Percentiles rank a stretch among this genome's conserved stretches.
phyloP scores from a whole-genome alignment of 1,140 invertebrate genomes.

The Aphaenogaster rudis region DNA sequence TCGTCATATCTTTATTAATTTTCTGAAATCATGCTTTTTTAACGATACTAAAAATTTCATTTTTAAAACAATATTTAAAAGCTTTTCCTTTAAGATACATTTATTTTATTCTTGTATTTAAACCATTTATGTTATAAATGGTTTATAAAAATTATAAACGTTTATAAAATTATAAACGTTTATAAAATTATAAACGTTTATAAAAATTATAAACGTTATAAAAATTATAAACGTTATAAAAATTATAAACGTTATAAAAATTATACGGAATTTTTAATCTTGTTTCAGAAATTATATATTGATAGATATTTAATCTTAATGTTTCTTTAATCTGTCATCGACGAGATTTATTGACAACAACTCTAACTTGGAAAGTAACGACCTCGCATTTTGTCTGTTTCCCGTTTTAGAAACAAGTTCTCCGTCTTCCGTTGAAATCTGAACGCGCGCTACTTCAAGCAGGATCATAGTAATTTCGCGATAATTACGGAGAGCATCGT shows the following conservation, averaged over 20 bases:
- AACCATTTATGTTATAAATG: not conserved
- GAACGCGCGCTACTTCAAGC: not conserved
- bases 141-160: too few species aligned
- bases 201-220: not conserved
- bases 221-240: not conserved
- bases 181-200: too few species aligned
- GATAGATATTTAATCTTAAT: not conserved
- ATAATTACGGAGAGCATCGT: conserved; percentile 20
- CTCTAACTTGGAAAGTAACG: not conserved
- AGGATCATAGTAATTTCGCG: conserved; percentile 22
- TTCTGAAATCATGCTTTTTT: not conserved
- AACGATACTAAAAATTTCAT: not conserved
- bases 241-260: not conserved
- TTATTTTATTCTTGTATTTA: not conserved
- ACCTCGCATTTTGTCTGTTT: not conserved
- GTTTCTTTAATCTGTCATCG: not conserved
- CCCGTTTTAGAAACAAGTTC: not conserved
- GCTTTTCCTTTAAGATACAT: not conserved
- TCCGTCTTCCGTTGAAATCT: conserved; percentile 7
- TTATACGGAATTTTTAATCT: not conserved
- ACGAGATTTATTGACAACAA: not conserved
- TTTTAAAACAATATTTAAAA: not conserved
- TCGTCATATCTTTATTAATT: not conserved
- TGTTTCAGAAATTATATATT: not conserved
- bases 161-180: too few species aligned